These are phyloP conservation scores for Plagodis dolabraria DNA, from an alignment of 2,888 invertebrate species.

Conservation along the genomic window DNA sequence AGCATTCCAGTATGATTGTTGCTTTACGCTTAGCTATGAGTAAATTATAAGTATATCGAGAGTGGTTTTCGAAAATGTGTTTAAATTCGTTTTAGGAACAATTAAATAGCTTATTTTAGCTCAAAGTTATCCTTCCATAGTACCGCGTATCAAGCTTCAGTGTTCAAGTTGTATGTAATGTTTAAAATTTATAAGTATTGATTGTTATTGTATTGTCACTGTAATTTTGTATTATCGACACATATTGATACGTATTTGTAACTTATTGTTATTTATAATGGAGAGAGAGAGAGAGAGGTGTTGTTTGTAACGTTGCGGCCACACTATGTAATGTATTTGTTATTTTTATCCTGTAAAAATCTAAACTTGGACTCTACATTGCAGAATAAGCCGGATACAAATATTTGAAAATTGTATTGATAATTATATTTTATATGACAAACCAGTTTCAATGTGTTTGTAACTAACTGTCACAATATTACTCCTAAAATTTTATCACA, in stretches of 20 bases:
- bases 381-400: no score
- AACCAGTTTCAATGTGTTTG: no score
- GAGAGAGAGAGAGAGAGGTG: neutral
- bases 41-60: conserved; percentile 19
- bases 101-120: conserved; percentile 36
- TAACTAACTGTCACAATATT: no score
- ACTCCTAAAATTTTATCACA: no score
- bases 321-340: neutral
- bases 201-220: conserved; percentile 7
- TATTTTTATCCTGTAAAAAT: no score
- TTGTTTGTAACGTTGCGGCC: conserved; percentile 6
- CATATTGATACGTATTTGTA: conserved; percentile 8
- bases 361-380: no score
- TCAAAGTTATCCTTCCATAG: conserved; percentile 49
- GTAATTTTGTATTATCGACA: conserved; percentile 15
- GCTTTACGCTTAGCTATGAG: conserved; percentile 43
- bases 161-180: conserved; percentile 28
- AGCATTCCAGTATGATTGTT: conserved; percentile 46
- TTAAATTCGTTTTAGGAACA: conserved; percentile 19
- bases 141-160: conserved; percentile 30
- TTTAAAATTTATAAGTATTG: conserved; percentile 6
- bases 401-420: no score
- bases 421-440: no score
- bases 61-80: conserved; percentile 7
- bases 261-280: conserved; percentile 6